Percentiles rank a stretch among this genome's conserved stretches.
These are phyloP conservation scores for Alfaro cultratus DNA, from an alignment of 2,797 vertebrate genomes.

Conservation along the genomic window DNA sequence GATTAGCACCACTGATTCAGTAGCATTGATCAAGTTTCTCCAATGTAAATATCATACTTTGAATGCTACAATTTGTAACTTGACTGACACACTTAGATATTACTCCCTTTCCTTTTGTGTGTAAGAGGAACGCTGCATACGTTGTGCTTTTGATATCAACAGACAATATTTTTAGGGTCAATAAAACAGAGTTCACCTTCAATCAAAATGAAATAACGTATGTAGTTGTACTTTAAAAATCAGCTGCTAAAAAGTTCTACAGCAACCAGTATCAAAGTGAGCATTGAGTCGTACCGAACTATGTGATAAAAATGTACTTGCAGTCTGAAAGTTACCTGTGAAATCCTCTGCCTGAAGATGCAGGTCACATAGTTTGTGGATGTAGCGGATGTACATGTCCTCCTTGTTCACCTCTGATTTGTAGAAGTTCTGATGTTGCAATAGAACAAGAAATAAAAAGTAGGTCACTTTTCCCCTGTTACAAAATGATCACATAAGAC, in stretches of 20 bases:
- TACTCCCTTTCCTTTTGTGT: neutral
- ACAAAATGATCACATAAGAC: neutral
- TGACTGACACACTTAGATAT: neutral
- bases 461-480: neutral
- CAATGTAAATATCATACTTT: neutral
- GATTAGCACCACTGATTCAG: neutral
- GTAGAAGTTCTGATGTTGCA: slow-evolving; percentile 91
- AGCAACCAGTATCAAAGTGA: neutral
- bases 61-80: neutral
- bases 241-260: neutral
- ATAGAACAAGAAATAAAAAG: neutral
- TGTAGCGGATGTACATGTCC: slow-evolving; percentile 99
- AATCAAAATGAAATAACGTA: too few relatives aligned
- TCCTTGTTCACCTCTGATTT: slow-evolving; percentile 99
- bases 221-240: neutral
- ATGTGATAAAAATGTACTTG: neutral
- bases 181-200: too few relatives aligned
- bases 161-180: neutral
- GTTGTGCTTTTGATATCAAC: neutral
- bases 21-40: neutral
- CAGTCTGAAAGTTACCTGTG: slow-evolving; percentile 84
- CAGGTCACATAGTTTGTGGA: slow-evolving; percentile 98
- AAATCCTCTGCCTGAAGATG: slow-evolving; percentile 98
- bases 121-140: neutral
- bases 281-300: neutral